Evolutionary conservation across 2,113 vertebrate species (phyloP).

Genomic region (Tympanuchus pallidicinctus): DNA sequence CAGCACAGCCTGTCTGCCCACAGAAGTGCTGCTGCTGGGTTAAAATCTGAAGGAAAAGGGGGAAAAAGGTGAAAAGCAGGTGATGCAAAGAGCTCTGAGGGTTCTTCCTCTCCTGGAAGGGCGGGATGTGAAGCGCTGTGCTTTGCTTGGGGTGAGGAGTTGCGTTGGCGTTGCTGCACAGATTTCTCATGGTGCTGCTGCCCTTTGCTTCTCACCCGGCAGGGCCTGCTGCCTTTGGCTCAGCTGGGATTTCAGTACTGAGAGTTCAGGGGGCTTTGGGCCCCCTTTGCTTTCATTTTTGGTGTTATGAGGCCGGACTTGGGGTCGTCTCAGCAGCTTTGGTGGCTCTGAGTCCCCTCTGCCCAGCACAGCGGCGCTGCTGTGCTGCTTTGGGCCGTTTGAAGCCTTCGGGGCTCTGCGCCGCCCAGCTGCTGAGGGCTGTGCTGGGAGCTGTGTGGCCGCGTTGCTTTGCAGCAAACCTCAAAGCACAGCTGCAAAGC

Average conservation of each 20-base stretch:
- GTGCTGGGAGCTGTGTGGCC: not conserved
- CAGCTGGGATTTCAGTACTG: not conserved
- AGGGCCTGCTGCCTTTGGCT: not conserved
- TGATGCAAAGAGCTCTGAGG: not conserved
- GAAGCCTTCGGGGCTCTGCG: not conserved
- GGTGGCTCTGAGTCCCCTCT: not conserved
- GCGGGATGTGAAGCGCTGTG: not conserved
- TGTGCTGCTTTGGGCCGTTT: not conserved
- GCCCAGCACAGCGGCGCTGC: not conserved
- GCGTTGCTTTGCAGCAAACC: not conserved
- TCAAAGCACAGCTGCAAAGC: fast-evolving
- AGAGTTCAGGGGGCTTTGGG: no score
- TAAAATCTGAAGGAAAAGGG: no score
- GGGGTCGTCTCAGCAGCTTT: fast-evolving
- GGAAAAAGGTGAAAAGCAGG: not conserved
- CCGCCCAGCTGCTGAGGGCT: not conserved
- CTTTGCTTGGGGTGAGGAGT: not conserved
- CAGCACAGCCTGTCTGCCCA: fast-evolving
- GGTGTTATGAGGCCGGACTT: not conserved
- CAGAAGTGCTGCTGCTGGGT: not conserved
- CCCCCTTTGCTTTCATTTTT: not conserved
- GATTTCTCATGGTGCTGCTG: not conserved
- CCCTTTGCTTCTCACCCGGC: not conserved
- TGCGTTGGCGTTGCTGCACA: fast-evolving
- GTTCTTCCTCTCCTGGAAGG: fast-evolving